Percentiles rank a stretch among this genome's conserved stretches.
phyloP scores from a whole-genome alignment of 2,797 vertebrate species.

The Cirrhinus mrigala region DNA sequence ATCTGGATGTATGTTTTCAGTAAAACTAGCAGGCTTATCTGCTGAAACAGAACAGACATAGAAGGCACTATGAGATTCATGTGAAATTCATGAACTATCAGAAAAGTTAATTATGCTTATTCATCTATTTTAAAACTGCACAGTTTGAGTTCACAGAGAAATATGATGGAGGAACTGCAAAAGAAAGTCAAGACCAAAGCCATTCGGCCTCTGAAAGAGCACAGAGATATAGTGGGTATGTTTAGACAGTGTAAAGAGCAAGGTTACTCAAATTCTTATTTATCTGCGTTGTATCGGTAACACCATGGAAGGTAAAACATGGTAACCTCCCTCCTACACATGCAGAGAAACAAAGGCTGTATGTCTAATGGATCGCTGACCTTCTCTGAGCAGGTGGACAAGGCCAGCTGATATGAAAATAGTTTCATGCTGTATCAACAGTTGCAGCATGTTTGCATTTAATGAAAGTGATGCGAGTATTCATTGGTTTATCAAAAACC shows the following conservation, averaged over 20 bases:
- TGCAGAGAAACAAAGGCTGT: constrained; percentile 28
- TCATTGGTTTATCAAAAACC: neutral
- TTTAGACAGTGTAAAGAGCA: constrained; percentile 19
- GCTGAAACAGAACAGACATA: constrained; percentile 9
- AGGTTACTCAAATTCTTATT: neutral
- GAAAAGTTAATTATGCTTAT: neutral
- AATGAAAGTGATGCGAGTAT: neutral
- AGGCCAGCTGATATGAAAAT: constrained; percentile 33
- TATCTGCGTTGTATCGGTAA: constrained; percentile 30
- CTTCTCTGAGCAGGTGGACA: constrained; percentile 32
- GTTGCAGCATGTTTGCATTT: neutral
- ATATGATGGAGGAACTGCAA: neutral
- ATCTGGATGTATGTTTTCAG: constrained; percentile 32
- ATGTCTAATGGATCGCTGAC: constrained; percentile 27
- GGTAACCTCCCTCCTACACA: constrained; percentile 38
- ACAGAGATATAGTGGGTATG: neutral
- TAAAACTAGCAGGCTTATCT: neutral
- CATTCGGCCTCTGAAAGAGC: neutral
- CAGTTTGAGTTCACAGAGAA: neutral
- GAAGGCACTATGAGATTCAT: neutral
- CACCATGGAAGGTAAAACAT: constrained; percentile 33
- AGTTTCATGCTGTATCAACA: neutral
- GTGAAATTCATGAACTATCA: neutral
- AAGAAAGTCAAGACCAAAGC: neutral
- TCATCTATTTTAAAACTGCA: neutral